A percentile compares a stretch with the other conserved stretches of the same genome.
phyloP scores from a whole-genome alignment of 2,113 vertebrate species.

The Chaetodon auriga region DNA sequence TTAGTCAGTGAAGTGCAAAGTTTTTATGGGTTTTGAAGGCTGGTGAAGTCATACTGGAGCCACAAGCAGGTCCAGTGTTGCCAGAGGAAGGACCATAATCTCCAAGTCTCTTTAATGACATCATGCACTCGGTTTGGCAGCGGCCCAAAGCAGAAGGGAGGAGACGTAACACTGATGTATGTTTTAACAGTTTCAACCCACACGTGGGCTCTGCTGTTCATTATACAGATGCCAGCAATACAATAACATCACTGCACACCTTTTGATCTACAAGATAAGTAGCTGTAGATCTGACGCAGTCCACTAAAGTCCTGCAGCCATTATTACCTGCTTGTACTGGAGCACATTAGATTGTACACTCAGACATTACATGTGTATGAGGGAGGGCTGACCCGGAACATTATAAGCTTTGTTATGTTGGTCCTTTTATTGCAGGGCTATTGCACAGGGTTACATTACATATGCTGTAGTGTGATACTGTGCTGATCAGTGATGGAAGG shows the following conservation, averaged over 20 bases:
- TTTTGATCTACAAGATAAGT: background rate
- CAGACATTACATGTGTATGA: background rate
- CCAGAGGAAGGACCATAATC: conserved; percentile 45
- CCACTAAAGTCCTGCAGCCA: background rate
- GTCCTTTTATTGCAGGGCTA: background rate
- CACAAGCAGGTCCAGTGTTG: conserved; percentile 48
- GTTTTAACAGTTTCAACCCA: conserved; percentile 29
- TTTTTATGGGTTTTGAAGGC: conserved; percentile 33
- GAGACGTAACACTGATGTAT: conserved; percentile 21
- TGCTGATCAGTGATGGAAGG: background rate
- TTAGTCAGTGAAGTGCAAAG: background rate
- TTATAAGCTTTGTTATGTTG: no score
- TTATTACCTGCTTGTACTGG: background rate
- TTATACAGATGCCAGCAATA: background rate
- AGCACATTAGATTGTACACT: background rate
- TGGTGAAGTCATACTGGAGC: conserved; percentile 72
- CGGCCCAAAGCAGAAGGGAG: conserved; percentile 50
- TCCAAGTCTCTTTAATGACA: conserved; percentile 71
- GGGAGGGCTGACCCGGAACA: no score
- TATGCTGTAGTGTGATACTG: background rate
- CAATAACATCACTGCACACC: background rate
- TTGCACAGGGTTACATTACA: background rate
- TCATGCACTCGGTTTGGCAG: conserved; percentile 75
- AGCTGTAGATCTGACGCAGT: background rate
- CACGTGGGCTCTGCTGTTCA: conserved; percentile 10